These are phyloP conservation scores for Perccottus glenii DNA, from an alignment of 2,113 vertebrate species.

Conservation along the genomic window DNA sequence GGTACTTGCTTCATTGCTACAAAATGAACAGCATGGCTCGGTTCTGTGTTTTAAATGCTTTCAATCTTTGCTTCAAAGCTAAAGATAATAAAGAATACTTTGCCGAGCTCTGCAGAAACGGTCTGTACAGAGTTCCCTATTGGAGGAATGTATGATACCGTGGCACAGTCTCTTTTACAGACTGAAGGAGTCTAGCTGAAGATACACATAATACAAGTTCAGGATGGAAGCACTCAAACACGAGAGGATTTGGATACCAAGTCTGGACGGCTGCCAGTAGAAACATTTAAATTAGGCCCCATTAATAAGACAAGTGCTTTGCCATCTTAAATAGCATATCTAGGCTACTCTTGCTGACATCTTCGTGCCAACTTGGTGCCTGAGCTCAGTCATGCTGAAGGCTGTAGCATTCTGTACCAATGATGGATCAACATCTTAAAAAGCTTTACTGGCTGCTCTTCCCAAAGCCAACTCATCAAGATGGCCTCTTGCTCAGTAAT, in stretches of 20 bases:
- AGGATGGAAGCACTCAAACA: conserved; percentile 66
- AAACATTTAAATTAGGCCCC: conserved; percentile 15
- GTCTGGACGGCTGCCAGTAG: neutral
- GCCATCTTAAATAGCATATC: neutral
- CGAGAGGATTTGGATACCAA: conserved; percentile 42
- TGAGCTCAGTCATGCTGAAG: conserved; percentile 63
- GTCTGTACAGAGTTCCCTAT: conserved; percentile 80
- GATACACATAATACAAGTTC: conserved; percentile 54
- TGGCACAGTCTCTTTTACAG: conserved; percentile 70
- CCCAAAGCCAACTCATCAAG: conserved; percentile 8
- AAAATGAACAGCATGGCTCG: too few species aligned
- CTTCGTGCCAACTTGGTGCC: conserved; percentile 40
- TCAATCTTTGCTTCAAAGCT: neutral
- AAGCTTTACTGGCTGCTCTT: conserved; percentile 40
- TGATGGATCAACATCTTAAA: conserved; percentile 69
- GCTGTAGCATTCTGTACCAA: conserved; percentile 79
- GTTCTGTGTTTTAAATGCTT: neutral
- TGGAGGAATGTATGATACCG: conserved; percentile 90
- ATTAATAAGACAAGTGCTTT: conserved; percentile 4
- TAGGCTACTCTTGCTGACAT: conserved; percentile 9
- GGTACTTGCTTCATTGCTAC: neutral
- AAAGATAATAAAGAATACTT: neutral
- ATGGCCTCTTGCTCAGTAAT: neutral
- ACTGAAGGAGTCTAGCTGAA: conserved; percentile 71
- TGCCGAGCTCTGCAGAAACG: conserved; percentile 48